Base-by-base conservation (phyloP, 1,140 invertebrate species). In the Bombus fervidus region DNA sequence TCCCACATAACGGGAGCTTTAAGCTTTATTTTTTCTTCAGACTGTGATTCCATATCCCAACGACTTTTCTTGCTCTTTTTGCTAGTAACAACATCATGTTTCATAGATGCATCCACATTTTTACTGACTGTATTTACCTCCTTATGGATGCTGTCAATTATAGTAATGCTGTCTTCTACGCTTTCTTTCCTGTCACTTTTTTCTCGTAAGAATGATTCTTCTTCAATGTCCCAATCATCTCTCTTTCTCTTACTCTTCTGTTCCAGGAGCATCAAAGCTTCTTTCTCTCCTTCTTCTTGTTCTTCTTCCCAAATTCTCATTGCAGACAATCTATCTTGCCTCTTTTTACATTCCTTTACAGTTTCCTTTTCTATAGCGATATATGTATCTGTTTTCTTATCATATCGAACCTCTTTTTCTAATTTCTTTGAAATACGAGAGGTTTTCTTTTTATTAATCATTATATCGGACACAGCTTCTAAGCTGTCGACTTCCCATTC, bases 401-500 rank as follows among this genome's bases (percentile, higher is more conserved):
- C 95, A 66, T 95, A 95, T 41, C 91, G 92, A 8, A 95, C 89
- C 75, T 93, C 91, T 39, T 94, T 94, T 9, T 94, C 92, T 0
- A 92, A 25, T 53, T 94, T 94, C 34, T 93, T 95, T 0, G 43
- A 72, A 8, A 18, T 18, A 2, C 74, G 78, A 12, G 41, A n/a
- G 12, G 43, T 82, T 87, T 43, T 92, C 25, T 72, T 88, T 22
- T 90, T 92, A 8, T 62, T 68, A 6, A 66, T 18, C 41, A 28
- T 76, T 0, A 90, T 66, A 69, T 94, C 90, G 13, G 91, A 83
- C 22, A 92, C 57, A 6, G 91, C 93, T 47, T 95, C 95, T 34
- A 95, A 88, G 81, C 94, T 95, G 39, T 95, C 94, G 0, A 95
- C 94, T 81, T 95, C 94, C 95, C 95, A 95, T 15, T 95, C 94